These are phyloP conservation scores for Scaptomyza tumidula DNA, from an alignment of 2,888 invertebrate species.

Conservation along the genomic window DNA sequence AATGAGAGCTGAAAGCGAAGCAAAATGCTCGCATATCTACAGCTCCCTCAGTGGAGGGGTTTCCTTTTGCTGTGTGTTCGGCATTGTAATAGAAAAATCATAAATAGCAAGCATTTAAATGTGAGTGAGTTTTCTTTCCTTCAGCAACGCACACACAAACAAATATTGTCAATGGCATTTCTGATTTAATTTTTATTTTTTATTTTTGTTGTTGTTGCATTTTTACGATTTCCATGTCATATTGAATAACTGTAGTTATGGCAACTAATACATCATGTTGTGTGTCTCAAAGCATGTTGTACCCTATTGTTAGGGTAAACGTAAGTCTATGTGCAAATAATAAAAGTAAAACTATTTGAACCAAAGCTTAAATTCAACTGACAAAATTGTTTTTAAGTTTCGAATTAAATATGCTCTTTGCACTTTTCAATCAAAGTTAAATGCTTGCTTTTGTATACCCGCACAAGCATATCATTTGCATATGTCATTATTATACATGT, in stretches of 20 bases:
- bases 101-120: constrained; percentile 53
- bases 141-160: background rate
- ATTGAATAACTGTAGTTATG: constrained; percentile 58
- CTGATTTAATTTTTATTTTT: constrained; percentile 37
- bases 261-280: constrained; percentile 26
- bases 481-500: background rate
- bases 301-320: background rate
- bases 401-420: too few species aligned
- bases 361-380: too few species aligned
- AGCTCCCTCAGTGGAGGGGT: constrained; percentile 8
- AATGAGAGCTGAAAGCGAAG: constrained; percentile 31
- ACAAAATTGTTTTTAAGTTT: too few species aligned
- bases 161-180: constrained; percentile 34
- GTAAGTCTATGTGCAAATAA: constrained; percentile 1
- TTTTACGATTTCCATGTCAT: constrained; percentile 57
- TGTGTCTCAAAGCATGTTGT: constrained; percentile 3
- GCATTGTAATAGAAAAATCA: constrained; percentile 49
- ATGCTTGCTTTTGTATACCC: background rate
- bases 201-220: too few species aligned
- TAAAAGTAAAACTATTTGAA: too few species aligned
- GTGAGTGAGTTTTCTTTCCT: constrained; percentile 14
- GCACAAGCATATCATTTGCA: background rate
- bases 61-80: background rate
- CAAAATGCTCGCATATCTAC: constrained; percentile 31
- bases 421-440: too few species aligned